A percentile compares a stretch with the other conserved stretches of the same genome.
phyloP scores from a whole-genome alignment of 2,888 invertebrate species.

The Cephalotes varians region DNA sequence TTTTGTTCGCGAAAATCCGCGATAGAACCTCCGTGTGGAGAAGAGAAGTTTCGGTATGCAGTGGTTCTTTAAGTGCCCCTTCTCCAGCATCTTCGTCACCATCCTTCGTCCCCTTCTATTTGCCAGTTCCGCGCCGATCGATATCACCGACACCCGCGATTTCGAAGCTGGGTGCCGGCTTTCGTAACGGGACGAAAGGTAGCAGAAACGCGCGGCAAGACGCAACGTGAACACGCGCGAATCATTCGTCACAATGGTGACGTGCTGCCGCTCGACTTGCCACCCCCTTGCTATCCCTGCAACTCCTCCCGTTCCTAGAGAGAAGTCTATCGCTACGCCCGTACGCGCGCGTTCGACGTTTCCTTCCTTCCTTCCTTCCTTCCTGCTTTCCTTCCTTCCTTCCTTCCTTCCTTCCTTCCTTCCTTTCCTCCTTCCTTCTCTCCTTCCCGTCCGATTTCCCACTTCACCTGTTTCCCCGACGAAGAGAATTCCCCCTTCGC shows the following conservation, averaged over 20 bases:
- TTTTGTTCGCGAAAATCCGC: conserved; percentile 51
- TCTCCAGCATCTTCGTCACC: neutral
- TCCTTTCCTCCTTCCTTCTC: conserved; percentile 16
- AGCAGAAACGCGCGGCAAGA: conserved; percentile 16
- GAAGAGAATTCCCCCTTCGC: conserved; percentile 31
- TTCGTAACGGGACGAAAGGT: conserved; percentile 27
- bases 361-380: conserved; percentile 46
- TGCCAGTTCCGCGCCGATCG: conserved; percentile 54
- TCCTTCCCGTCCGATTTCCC: conserved; percentile 35
- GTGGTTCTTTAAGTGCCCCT: conserved; percentile 58
- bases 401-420: conserved; percentile 1
- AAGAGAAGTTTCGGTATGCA: conserved; percentile 55
- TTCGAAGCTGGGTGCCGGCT: conserved; percentile 47
- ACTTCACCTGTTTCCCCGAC: conserved; percentile 50
- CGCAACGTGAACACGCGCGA: conserved; percentile 44
- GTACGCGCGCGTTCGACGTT: conserved; percentile 38
- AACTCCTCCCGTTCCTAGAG: neutral
- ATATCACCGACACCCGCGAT: conserved; percentile 58
- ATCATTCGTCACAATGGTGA: conserved; percentile 56
- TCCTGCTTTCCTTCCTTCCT: conserved; percentile 24
- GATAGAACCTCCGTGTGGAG: conserved; percentile 31
- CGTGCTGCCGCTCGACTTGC: conserved; percentile 35
- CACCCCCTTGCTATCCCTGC: neutral
- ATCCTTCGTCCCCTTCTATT: conserved; percentile 49
- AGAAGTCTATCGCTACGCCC: conserved; percentile 40